Evolutionary conservation across 2,797 vertebrate genomes (phyloP).

Genomic region (Manis pentadactyla): DNA sequence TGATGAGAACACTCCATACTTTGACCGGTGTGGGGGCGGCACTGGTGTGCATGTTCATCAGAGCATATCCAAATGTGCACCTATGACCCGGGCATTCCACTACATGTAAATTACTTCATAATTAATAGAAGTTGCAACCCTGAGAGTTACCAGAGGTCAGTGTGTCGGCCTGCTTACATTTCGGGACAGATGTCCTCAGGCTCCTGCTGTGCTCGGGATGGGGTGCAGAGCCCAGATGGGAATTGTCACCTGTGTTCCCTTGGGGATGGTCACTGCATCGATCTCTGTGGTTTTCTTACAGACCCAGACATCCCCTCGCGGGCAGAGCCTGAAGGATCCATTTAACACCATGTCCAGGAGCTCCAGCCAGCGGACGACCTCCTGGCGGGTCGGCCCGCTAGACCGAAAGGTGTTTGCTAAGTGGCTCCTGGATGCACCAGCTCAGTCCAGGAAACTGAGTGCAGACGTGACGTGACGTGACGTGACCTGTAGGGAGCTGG

Average conservation of each 20-base stretch:
- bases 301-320: constrained; percentile 77
- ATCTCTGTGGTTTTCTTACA: constrained; percentile 89
- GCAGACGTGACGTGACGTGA: too few species aligned
- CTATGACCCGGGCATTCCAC: not conserved
- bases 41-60: too few species aligned
- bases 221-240: constrained; percentile 86
- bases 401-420: not conserved
- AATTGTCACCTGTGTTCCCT: constrained; percentile 83
- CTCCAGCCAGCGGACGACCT: constrained; percentile 88
- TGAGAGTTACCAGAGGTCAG: not conserved
- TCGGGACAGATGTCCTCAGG: constrained; percentile 89
- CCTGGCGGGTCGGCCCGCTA: constrained; percentile 85
- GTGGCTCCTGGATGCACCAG: too few species aligned
- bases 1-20: fast-evolving
- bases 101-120: too few species aligned
- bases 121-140: too few species aligned
- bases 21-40: not conserved
- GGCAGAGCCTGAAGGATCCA: constrained; percentile 87
- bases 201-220: constrained; percentile 85
- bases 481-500: too few species aligned
- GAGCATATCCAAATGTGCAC: fast-evolving
- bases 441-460: too few species aligned
- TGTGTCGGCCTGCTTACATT: constrained; percentile 81
- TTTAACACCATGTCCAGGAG: constrained; percentile 88
- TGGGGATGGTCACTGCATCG: constrained; percentile 85